These are phyloP conservation scores for Ellobius talpinus DNA, from an alignment of 2,113 vertebrate species.

Conservation along the genomic window DNA sequence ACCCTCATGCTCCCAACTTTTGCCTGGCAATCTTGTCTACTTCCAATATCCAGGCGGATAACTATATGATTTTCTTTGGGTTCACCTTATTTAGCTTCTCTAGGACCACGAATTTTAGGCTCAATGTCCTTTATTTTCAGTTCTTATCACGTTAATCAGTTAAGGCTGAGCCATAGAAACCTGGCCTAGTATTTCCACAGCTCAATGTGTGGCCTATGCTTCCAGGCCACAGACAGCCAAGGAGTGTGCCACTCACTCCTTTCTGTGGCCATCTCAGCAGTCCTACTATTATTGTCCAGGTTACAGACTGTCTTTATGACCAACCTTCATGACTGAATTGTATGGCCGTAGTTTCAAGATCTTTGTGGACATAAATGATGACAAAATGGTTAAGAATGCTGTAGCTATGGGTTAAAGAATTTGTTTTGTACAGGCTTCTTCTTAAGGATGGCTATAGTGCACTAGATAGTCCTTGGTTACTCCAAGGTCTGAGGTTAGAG, in stretches of 20 bases:
- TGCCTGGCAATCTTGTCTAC: too few species aligned
- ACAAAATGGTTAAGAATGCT: not conserved
- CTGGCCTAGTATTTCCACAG: not conserved
- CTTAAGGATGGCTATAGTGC: not conserved
- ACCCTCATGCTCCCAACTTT: too few species aligned
- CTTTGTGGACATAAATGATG: not conserved
- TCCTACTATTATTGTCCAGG: not conserved
- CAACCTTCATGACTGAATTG: not conserved
- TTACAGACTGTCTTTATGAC: not conserved
- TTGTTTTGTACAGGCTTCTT: not conserved
- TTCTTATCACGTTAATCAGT: not conserved
- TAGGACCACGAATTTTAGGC: too few species aligned
- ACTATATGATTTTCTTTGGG: too few species aligned
- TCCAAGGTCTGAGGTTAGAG: not conserved
- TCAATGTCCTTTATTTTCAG: too few species aligned
- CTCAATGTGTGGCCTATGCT: not conserved
- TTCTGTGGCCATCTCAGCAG: accelerated
- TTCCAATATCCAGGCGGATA: too few species aligned
- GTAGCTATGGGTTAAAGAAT: not conserved
- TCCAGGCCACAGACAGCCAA: not conserved
- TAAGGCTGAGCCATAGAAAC: not conserved
- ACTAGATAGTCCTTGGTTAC: not conserved
- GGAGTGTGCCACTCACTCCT: too few species aligned
- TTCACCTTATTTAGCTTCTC: too few species aligned
- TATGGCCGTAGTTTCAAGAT: not conserved